phyloP scores from a whole-genome alignment of 2,888 invertebrate species.

The Thereva nobilitata region DNA sequence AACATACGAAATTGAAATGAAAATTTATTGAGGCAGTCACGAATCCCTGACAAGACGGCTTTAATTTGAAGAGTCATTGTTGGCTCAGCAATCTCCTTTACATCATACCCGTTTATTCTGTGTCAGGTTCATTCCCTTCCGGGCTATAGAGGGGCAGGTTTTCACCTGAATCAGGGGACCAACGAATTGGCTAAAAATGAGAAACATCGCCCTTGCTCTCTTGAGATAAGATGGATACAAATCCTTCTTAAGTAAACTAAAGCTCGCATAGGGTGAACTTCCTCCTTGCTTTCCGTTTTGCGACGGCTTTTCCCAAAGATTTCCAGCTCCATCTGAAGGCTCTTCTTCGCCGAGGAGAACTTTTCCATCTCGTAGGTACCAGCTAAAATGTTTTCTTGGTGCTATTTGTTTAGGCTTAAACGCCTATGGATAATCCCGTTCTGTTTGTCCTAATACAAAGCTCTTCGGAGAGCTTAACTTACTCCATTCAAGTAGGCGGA shows the following conservation, averaged over 20 bases:
- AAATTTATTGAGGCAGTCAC: too few relatives aligned
- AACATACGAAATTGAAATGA: too few relatives aligned
- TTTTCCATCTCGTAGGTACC: conserved; percentile 1
- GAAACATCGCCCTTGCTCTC: conserved; percentile 38
- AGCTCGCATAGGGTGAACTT: conserved; percentile 36
- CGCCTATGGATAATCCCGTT: conserved; percentile 39
- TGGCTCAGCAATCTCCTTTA: too few relatives aligned
- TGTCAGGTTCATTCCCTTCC: not conserved
- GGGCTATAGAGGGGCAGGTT: not conserved
- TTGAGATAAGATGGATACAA: conserved; percentile 41
- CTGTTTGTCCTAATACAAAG: conserved; percentile 36
- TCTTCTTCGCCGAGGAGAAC: conserved; percentile 7
- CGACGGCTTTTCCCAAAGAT: conserved; percentile 11
- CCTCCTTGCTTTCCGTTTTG: conserved; percentile 10
- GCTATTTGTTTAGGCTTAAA: conserved; percentile 40
- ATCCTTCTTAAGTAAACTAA: conserved; percentile 40
- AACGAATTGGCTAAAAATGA: conserved; percentile 35
- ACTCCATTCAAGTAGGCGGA: conserved; percentile 13
- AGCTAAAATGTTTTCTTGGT: conserved; percentile 32
- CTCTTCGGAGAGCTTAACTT: conserved; percentile 36
- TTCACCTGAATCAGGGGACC: not conserved
- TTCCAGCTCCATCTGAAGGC: not conserved
- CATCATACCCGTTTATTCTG: too few relatives aligned
- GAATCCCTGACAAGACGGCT: too few relatives aligned
- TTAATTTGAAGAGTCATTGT: too few relatives aligned